Evolutionary conservation across 2,113 vertebrate genomes (phyloP), one percentile per base, ranked within the genome.

Genomic region (Myxocyprinus asiaticus): DNA sequence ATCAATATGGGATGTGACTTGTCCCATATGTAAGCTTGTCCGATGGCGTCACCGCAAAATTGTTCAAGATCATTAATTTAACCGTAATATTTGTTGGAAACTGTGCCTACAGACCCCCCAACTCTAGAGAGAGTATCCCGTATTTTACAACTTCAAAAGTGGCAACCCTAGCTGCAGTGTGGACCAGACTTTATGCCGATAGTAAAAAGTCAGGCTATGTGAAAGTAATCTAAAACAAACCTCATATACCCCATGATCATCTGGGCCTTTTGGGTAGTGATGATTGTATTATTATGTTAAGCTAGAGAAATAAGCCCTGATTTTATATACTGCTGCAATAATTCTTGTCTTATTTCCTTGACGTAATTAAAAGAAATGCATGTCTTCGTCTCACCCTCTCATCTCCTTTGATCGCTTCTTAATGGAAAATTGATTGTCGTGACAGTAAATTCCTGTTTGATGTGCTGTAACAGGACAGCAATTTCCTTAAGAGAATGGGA

Each of bases 341-440:
- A 63, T 22, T 63, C 9, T 67, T 33, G 22, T 67, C 69, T 80
- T 43, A 42, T 66, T 80, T 72, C 5, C 12, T 66, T 58, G 62
- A 44, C 4, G 12, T 67, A 53, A 68, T 48, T 50, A 65, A 62
- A 63, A 15, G 4, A 58, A 58, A 81, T 66, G 14, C 1, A 51
- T 68, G 65, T 86, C 69, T 80, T 83, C 68, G 75, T 80, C 72
- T 84, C 76, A 7, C 5, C 72, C 84, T 43, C 84, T 81, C 84
- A 53, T 47, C 74, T 64, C 55, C 55, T 82, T 51, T 67, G 85
- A 86, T 84, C 76, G 45, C 62, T 22, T 62, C 72, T 83, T 85
- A 88, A 87, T 82, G 80, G 76, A 83, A 81, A 87, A 86, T 83
- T 87, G 85, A 86, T 90, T 82, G 67, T 78, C 76, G 79, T 67